Percentiles rank a stretch among this genome's conserved stretches.
Conservation (phyloP, 2,797 vertebrate genomes). For the Numenius phaeopus region DNA sequence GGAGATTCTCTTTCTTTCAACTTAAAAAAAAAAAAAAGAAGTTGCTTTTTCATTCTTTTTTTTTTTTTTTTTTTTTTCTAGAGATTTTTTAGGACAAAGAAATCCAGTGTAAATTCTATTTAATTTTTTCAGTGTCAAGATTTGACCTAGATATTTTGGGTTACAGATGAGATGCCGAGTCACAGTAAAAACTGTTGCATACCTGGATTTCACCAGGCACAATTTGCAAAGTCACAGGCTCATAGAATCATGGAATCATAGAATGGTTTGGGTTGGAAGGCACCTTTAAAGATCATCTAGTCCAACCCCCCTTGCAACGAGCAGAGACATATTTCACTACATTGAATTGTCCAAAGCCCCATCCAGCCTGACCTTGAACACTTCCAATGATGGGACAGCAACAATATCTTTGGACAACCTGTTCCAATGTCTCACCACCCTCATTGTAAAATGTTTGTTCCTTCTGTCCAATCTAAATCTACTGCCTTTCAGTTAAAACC, state of each 20-base stretch:
- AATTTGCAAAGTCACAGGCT: not conserved
- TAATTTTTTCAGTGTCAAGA: not conserved
- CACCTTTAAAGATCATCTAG: not conserved
- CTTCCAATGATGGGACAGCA: not conserved
- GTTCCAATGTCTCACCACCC: not conserved
- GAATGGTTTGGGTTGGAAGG: not conserved
- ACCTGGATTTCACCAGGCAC: not conserved
- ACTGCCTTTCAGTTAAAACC: not conserved
- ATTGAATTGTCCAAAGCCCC: not conserved
- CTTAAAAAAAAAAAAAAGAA: not conserved
- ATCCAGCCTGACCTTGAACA: not conserved
- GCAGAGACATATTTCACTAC: not conserved
- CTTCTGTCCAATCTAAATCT: not conserved
- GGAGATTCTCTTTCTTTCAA: not conserved
- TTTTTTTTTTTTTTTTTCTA: rapidly evolving
- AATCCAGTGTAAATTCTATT: not conserved
- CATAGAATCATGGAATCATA: not conserved
- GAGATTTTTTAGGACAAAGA: not conserved
- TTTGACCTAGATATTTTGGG: not conserved
- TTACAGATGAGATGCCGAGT: not conserved
- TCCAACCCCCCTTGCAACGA: rapidly evolving
- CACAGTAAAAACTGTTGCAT: not conserved
- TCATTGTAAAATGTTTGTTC: not conserved
- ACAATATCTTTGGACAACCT: not conserved
- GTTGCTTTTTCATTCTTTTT: not conserved